A percentile compares a stretch with the other conserved stretches of the same genome.
phyloP scores from a whole-genome alignment of 2,888 invertebrate species.

The Cheilosia scutellata region DNA sequence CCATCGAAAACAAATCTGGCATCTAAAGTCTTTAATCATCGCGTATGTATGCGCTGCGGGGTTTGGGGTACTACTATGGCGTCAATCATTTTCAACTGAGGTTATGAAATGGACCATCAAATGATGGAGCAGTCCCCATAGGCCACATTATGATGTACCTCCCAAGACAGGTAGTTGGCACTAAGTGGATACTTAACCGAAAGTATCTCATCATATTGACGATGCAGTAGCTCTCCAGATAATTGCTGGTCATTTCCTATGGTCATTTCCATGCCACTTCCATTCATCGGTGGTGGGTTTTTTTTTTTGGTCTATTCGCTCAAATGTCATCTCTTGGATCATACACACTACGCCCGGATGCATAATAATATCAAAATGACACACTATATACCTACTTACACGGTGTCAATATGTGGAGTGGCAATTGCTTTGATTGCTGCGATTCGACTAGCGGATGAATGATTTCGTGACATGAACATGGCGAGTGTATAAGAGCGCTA shows the following conservation, averaged over 20 bases:
- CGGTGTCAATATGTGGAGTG: conserved; percentile 59
- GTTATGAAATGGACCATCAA: conserved; percentile 64
- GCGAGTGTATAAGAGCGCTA: conserved; percentile 26
- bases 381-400: conserved; percentile 34
- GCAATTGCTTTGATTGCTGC: conserved; percentile 62
- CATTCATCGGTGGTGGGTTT: conserved; percentile 20
- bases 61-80: background rate
- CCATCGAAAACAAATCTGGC: conserved; percentile 44
- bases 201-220: conserved; percentile 61
- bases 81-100: conserved; percentile 34
- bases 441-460: conserved; percentile 53
- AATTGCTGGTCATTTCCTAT: conserved; percentile 64
- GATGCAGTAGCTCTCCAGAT: conserved; percentile 50
- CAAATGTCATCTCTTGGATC: conserved; percentile 47
- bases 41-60: background rate
- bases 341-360: conserved; percentile 31
- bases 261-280: conserved; percentile 32
- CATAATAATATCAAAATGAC: conserved; percentile 45
- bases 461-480: conserved; percentile 66
- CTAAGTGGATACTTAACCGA: conserved; percentile 57
- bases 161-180: conserved; percentile 67
- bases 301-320: conserved; percentile 30
- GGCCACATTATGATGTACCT: conserved; percentile 50
- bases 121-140: conserved; percentile 33
- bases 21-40: conserved; percentile 44